Percentiles rank a stretch among this genome's conserved stretches.
These are phyloP conservation scores for Bufo bufo DNA, from an alignment of 2,113 vertebrate genomes.

Conservation along the genomic window DNA sequence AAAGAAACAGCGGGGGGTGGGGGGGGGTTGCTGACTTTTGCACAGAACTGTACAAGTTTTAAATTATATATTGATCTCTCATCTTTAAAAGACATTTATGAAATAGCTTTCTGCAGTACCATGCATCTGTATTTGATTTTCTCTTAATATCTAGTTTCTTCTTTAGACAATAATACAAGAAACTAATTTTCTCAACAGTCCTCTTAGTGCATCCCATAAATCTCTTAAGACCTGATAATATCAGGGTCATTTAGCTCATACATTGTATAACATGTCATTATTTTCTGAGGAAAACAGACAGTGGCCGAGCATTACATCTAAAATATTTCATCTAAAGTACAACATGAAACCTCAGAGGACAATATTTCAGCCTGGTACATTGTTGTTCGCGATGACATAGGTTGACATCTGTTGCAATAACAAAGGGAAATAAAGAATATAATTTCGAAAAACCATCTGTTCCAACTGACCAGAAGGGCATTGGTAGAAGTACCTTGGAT, in stretches of 20 bases:
- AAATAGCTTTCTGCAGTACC: neutral
- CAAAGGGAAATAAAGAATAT: neutral
- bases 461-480: neutral
- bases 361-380: neutral
- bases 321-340: conserved; percentile 9
- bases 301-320: neutral
- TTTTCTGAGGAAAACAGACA: neutral
- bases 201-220: neutral
- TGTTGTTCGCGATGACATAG: neutral
- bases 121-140: neutral
- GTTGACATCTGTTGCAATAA: conserved; percentile 14
- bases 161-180: conserved; percentile 10
- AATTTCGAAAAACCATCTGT: conserved; percentile 1
- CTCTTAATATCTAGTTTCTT: neutral
- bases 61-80: conserved; percentile 2
- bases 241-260: conserved; percentile 23
- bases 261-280: conserved; percentile 22
- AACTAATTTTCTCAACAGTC: conserved; percentile 22
- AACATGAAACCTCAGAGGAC: neutral
- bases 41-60: neutral
- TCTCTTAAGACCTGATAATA: neutral
- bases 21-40: neutral
- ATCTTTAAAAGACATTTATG: neutral
- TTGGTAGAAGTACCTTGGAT: neutral
- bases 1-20: neutral